These are phyloP conservation scores for Pristionchus arcanus DNA, from an alignment of 2,888 invertebrate species.

Conservation along the genomic window DNA sequence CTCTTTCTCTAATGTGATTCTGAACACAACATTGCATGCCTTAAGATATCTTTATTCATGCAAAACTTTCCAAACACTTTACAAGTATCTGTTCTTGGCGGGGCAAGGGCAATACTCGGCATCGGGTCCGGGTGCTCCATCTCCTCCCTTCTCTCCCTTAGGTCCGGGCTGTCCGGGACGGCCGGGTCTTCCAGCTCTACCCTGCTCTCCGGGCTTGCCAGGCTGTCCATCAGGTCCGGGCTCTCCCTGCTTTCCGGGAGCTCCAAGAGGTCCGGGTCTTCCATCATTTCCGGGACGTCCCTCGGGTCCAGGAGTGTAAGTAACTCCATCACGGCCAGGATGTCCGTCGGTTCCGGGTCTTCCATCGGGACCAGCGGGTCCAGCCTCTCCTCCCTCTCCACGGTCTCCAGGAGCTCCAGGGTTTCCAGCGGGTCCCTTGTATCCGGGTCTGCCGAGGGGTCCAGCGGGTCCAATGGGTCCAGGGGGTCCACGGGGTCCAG, in stretches of 20 bases:
- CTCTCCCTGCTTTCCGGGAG: conserved; percentile 51
- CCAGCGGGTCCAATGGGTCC: conserved; percentile 67
- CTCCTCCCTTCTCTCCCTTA: conserved; percentile 61
- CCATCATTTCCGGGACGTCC: conserved; percentile 54
- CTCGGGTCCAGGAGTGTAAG: conserved; percentile 51
- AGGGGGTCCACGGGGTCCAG: conserved; percentile 67
- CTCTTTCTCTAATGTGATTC: neutral
- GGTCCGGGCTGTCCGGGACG: conserved; percentile 44
- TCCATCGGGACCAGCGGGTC: conserved; percentile 21
- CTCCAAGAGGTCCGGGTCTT: conserved; percentile 54
- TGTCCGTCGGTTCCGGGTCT: conserved; percentile 51
- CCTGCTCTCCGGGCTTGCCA: conserved; percentile 62
- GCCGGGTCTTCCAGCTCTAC: conserved; percentile 62
- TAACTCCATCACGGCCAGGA: conserved; percentile 64
- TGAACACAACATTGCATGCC: neutral
- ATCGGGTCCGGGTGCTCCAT: conserved; percentile 65
- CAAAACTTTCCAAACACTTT: neutral
- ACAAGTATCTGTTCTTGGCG: conserved; percentile 53
- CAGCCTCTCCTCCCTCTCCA: conserved; percentile 48
- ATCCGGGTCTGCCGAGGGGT: conserved; percentile 67
- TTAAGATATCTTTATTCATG: neutral
- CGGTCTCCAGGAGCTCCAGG: conserved; percentile 48
- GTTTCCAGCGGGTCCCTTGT: conserved; percentile 61
- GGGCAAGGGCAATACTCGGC: conserved; percentile 67
- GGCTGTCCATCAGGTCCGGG: conserved; percentile 67